phyloP scores from a whole-genome alignment of 2,797 vertebrate species.

The Xiphophorus birchmanni region DNA sequence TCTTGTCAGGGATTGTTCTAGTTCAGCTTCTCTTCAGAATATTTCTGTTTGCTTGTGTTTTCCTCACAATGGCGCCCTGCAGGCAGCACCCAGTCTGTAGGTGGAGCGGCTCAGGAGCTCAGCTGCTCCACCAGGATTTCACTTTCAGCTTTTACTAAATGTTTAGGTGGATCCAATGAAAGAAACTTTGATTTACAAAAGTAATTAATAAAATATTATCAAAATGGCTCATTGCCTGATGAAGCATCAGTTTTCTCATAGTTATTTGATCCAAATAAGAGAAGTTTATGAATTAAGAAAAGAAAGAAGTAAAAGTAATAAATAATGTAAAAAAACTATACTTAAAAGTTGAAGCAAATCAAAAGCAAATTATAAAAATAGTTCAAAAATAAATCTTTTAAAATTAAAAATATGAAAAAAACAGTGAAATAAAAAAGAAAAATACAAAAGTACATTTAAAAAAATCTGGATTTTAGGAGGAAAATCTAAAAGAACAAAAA shows the following conservation, averaged over 20 bases:
- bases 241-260: background rate
- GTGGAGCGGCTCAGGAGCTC: slow-evolving; percentile 12
- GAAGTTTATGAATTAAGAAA: background rate
- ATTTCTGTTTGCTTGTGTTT: slow-evolving; percentile 21
- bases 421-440: background rate
- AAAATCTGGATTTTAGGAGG: background rate
- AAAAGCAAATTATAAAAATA: background rate
- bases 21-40: slow-evolving; percentile 3
- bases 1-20: slow-evolving; percentile 39
- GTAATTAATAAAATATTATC: background rate
- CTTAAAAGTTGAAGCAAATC: background rate
- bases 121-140: background rate
- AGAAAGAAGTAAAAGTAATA: background rate
- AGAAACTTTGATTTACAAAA: no score
- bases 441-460: background rate
- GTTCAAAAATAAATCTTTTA: background rate
- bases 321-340: background rate
- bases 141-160: background rate
- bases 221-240: background rate
- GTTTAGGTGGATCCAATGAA: background rate
- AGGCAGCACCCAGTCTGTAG: slow-evolving; percentile 25
- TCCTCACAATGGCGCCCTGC: slow-evolving; percentile 13
- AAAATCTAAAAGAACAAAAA: background rate
- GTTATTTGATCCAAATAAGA: background rate
- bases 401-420: background rate